These are phyloP conservation scores for Eudasyphora cyanicolor DNA, from an alignment of 2,888 invertebrate genomes.

Conservation along the genomic window DNA sequence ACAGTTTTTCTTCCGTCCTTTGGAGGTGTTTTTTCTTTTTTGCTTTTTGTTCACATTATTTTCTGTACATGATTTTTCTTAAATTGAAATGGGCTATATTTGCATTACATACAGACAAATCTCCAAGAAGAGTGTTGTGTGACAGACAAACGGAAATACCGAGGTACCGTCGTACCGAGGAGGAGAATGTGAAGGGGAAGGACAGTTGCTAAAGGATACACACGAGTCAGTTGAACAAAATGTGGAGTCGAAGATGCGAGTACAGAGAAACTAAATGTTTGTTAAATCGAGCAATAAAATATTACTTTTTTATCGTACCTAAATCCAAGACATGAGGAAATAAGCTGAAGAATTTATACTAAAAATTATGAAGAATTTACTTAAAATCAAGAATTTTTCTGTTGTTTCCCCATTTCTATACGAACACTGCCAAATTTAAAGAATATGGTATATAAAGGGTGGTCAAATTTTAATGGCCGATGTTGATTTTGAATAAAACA, in stretches of 20 bases:
- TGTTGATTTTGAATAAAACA: too few species aligned
- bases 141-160: neutral
- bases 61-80: constrained; percentile 1
- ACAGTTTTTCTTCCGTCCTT: neutral
- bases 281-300: too few species aligned
- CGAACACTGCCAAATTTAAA: too few species aligned
- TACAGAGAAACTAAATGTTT: too few species aligned
- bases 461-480: too few species aligned
- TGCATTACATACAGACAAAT: neutral
- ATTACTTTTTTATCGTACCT: too few species aligned
- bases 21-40: neutral
- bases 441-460: too few species aligned
- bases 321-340: too few species aligned
- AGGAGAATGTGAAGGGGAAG: neutral
- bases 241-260: neutral
- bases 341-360: too few species aligned
- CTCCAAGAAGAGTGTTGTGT: neutral
- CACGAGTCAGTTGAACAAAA: neutral
- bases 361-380: too few species aligned
- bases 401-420: too few species aligned
- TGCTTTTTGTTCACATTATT: neutral
- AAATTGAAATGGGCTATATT: neutral
- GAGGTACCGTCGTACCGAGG: neutral
- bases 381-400: too few species aligned
- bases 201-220: neutral